These are phyloP conservation scores for Todiramphus saurophagus DNA, from an alignment of 2,113 vertebrate species.

Conservation along the genomic window DNA sequence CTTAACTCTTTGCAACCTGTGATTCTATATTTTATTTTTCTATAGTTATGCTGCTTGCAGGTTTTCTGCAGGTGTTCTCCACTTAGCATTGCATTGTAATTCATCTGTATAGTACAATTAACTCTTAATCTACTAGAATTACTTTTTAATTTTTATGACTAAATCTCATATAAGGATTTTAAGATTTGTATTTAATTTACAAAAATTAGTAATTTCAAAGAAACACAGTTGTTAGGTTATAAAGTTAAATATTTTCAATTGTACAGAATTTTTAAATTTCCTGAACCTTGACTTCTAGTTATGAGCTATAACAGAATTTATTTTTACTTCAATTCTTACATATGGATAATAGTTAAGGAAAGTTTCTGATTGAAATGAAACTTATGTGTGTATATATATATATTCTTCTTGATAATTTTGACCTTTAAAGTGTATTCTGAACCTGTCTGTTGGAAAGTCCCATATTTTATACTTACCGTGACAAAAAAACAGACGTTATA, in stretches of 20 bases:
- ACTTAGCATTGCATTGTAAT: background rate
- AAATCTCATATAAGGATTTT: background rate
- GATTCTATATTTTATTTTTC: background rate
- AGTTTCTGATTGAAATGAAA: background rate
- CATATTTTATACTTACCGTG: background rate
- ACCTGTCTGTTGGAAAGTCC: background rate
- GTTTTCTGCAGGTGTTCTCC: background rate
- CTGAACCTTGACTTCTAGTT: background rate
- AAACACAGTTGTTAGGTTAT: background rate
- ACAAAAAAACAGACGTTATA: background rate
- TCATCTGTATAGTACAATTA: background rate
- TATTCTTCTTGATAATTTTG: background rate
- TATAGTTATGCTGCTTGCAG: background rate
- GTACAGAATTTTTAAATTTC: background rate
- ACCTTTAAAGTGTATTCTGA: background rate
- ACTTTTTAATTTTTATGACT: background rate
- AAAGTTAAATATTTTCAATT: background rate
- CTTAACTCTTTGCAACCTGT: background rate
- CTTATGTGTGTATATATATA: too few species aligned
- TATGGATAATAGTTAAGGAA: background rate
- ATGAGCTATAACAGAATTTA: background rate
- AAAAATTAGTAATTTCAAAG: background rate
- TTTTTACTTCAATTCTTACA: background rate
- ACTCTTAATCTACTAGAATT: background rate
- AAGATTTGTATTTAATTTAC: background rate